These are phyloP conservation scores for Metallyticus violacea DNA, from an alignment of 2,888 invertebrate genomes.

Conservation along the genomic window DNA sequence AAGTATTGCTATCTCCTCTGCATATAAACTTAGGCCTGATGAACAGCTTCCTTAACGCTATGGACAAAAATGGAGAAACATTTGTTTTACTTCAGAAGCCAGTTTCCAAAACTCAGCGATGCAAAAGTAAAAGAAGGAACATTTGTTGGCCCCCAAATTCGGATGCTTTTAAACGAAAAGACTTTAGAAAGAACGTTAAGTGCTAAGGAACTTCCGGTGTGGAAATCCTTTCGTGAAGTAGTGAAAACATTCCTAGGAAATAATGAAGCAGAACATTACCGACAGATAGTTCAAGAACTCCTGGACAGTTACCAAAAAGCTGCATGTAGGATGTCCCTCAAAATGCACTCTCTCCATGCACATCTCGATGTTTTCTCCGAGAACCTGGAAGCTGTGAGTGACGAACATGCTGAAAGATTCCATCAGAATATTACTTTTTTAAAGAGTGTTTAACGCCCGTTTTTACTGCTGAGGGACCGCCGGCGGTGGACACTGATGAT, in stretches of 20 bases:
- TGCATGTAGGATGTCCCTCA: too few relatives aligned
- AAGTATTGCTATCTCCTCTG: too few relatives aligned
- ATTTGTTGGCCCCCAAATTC: neutral
- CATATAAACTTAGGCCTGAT: neutral
- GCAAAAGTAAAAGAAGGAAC: neutral
- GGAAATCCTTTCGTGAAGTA: neutral
- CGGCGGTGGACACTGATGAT: too few relatives aligned
- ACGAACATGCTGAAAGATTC: neutral
- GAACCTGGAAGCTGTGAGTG: neutral
- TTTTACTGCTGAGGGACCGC: too few relatives aligned
- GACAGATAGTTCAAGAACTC: too few relatives aligned
- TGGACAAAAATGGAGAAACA: neutral
- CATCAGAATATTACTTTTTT: neutral
- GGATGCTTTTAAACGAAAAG: neutral
- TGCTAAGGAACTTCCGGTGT: neutral
- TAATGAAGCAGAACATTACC: too few relatives aligned
- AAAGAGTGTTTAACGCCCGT: neutral
- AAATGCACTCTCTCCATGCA: neutral
- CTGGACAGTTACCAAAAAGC: too few relatives aligned
- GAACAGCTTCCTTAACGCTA: neutral
- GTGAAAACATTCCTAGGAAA: neutral
- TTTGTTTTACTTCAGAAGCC: neutral
- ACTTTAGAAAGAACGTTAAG: neutral
- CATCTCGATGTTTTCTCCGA: neutral
- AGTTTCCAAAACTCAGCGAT: neutral